Evolutionary conservation across 2,888 invertebrate species (phyloP).

Genomic region (Mallateleia sp.): DNA sequence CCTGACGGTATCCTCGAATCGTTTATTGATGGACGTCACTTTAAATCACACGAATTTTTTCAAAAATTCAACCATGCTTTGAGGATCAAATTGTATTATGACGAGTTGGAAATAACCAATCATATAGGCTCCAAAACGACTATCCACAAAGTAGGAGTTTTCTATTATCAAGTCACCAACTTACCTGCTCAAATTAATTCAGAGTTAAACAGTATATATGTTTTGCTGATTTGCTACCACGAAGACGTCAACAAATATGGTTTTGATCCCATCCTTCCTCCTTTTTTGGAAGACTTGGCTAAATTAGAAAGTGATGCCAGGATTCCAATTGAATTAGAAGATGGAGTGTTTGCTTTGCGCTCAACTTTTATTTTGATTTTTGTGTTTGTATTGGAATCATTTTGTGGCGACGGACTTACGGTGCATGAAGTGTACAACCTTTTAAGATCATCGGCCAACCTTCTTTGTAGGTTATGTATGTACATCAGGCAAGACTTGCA

Average conservation of each 20-base stretch:
- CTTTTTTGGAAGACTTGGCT: conserved; percentile 72
- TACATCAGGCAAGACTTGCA: conserved; percentile 22
- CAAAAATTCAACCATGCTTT: conserved; percentile 39
- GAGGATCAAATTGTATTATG: conserved; percentile 70
- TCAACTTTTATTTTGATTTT: too few relatives aligned
- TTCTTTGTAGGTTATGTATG: conserved; percentile 37
- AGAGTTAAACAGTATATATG: conserved; percentile 69
- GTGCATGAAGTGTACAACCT: conserved; percentile 72
- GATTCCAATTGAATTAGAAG: conserved; percentile 47
- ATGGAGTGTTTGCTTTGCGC: conserved; percentile 54
- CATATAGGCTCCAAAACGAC: conserved; percentile 74
- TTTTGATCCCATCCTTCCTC: conserved; percentile 65
- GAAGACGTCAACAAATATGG: conserved; percentile 69
- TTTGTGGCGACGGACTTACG: conserved; percentile 76
- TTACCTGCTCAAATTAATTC: conserved; percentile 76
- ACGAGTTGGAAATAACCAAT: conserved; percentile 76
- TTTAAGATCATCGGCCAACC: conserved; percentile 61
- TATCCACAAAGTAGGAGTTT: conserved; percentile 73
- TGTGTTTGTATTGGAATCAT: conserved; percentile 50
- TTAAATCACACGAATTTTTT: conserved; percentile 54
- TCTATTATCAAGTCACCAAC: conserved; percentile 72
- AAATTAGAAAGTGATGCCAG: conserved; percentile 75
- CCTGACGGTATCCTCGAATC: too few relatives aligned
- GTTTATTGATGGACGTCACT: conserved; percentile 63
- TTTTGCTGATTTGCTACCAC: conserved; percentile 59